Percentiles rank a stretch among this genome's conserved stretches.
Evolutionary conservation across 2,113 vertebrate genomes (phyloP).

Genomic region (Stegostoma tigrinum): DNA sequence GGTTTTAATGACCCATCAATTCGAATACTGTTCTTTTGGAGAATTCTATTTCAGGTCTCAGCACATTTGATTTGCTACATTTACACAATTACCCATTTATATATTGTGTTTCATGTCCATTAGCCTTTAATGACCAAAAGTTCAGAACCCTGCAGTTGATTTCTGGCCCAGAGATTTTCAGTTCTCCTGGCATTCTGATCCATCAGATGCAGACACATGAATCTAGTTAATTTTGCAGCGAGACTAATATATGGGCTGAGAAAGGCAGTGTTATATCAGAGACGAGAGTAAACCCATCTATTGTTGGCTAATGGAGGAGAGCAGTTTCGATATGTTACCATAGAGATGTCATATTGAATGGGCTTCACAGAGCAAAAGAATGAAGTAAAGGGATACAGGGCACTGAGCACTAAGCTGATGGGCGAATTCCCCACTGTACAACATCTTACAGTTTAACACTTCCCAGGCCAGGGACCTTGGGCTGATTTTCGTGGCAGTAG

Average conservation of each 20-base stretch:
- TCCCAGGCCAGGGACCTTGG: neutral
- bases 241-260: neutral
- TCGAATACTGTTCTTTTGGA: neutral
- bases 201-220: neutral
- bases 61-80: neutral
- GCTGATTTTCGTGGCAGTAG: neutral
- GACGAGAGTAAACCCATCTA: neutral
- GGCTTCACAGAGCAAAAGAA: neutral
- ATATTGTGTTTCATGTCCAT: conserved; percentile 16
- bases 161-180: neutral
- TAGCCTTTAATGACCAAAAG: neutral
- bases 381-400: neutral
- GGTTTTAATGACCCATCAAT: conserved; percentile 12
- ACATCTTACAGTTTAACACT: neutral
- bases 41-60: neutral
- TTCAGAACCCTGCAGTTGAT: neutral
- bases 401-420: neutral
- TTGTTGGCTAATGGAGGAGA: neutral
- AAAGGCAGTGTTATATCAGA: neutral
- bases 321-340: neutral
- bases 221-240: neutral
- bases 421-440: neutral
- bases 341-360: neutral
- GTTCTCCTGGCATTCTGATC: neutral
- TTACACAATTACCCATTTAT: conserved; percentile 2